phyloP scores from a whole-genome alignment of 1,140 invertebrate genomes.

The Calephelis virginiensis region DNA sequence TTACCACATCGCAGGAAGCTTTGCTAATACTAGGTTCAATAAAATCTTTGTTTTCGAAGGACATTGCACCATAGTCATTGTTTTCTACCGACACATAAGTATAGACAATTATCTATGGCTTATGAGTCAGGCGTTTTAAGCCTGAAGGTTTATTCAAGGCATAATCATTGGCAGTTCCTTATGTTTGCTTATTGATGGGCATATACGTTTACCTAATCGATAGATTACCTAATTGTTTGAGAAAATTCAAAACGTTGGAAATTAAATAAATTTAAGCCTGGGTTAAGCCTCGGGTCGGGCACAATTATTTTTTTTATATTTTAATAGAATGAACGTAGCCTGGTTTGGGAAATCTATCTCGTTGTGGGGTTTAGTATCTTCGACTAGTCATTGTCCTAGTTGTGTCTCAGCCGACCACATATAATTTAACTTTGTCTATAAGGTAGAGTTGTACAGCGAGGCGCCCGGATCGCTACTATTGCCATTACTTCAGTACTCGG shows the following conservation, averaged over 20 bases:
- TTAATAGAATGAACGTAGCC: no score
- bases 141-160: constrained; percentile 6
- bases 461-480: no score
- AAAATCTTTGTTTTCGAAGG: constrained; percentile 34
- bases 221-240: neutral
- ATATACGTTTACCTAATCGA: neutral
- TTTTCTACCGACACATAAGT: constrained; percentile 29
- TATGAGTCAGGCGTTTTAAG: constrained; percentile 9
- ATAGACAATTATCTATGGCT: constrained; percentile 34
- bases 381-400: no score
- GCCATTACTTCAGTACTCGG: no score
- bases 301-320: no score
- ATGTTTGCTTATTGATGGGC: neutral
- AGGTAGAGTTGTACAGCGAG: no score
- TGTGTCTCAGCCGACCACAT: no score
- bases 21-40: constrained; percentile 18
- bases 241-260: neutral
- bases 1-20: constrained; percentile 7
- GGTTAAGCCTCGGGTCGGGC: no score
- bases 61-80: constrained; percentile 29
- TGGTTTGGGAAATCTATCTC: no score
- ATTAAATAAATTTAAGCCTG: neutral
- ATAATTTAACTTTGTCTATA: no score
- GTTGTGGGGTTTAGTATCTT: no score
- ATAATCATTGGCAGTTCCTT: neutral